Evolutionary conservation across 35 echinoderm and acorn worm species (phyloP), one percentile per base, ranked within the genome.

Genomic region (Heliocidaris erythrogramma): DNA sequence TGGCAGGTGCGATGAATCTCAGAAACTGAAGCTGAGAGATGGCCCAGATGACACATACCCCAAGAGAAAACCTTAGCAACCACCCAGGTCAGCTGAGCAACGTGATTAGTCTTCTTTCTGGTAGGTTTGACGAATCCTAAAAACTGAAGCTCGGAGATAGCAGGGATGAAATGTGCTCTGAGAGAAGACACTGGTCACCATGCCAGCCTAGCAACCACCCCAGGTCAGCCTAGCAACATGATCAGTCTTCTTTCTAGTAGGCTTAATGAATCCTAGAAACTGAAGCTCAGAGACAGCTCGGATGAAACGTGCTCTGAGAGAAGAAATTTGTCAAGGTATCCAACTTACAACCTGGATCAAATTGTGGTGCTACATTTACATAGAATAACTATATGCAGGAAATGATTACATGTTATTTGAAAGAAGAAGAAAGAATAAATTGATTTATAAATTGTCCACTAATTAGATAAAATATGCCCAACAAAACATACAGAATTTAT

Each of bases 221-320:
- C 98, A 99, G 0, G 98, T 99, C 65, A 99, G 93, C 95, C 98
- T 94, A 35, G 97, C 92, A 27, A 99, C 98, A 94, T 99, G 98
- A 91, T 99, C 98, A 11, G 98, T 99, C 86, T 99, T 99, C 91
- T 94, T 97, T 48, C 92, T 96, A 31, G 98, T 99, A 17, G 95
- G 95, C 53, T 97, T 99, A 35, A 99, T 96, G 85, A 99, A 99
- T 27, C 98, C 98, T 24, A 99, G 90, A 84, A 97, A 99, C 56
- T 99, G 98, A 3, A 99, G 96, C 88, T 99, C 98, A 13, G 98
- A 99, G 16, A 99, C 98, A 27, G 98, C 98, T 95, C 98, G 93
- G 85, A 99, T 99, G 94, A 99, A 99, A 16, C 98, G 97, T 30
- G 98, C 98, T 94, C 98, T 99, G 96, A 95, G n/a, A 88, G 30